Conservation (phyloP, 2,797 vertebrate species). For the Lagorchestes hirsutus region DNA sequence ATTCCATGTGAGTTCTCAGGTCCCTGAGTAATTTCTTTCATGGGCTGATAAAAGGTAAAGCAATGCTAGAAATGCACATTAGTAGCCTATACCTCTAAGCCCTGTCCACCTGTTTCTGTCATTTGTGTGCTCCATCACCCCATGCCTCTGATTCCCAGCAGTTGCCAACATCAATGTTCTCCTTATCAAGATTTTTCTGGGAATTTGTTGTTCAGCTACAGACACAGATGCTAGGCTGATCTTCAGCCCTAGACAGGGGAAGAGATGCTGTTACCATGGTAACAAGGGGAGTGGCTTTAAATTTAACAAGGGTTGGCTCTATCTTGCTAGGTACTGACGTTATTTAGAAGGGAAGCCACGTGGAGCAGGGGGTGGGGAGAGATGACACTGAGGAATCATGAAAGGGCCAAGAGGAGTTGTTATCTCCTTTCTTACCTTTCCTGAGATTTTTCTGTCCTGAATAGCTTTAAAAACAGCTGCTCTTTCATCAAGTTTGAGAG, state of each 20-base stretch:
- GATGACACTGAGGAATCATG: neutral
- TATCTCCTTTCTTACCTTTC: neutral
- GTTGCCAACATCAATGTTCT: neutral
- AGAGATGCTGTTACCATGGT: conserved; percentile 38
- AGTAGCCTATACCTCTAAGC: neutral
- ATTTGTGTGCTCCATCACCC: neutral
- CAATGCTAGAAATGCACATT: neutral
- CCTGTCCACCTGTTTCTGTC: neutral
- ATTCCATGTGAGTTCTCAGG: neutral
- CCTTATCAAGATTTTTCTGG: neutral
- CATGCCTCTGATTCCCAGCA: neutral
- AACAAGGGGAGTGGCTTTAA: conserved; percentile 3
- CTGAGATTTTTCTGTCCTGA: neutral
- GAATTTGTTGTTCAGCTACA: conserved; percentile 21
- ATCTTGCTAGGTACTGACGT: neutral
- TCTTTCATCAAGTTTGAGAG: neutral
- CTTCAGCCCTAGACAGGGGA: neutral
- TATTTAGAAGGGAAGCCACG: neutral
- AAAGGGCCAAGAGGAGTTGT: neutral
- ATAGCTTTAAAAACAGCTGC: neutral
- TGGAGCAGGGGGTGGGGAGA: neutral
- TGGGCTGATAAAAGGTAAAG: neutral
- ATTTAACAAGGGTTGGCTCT: neutral
- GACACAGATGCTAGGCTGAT: neutral
- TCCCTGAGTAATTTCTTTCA: conserved; percentile 14